Percentiles rank a stretch among this genome's conserved stretches.
Evolutionary conservation across 2,888 invertebrate genomes (phyloP).

Genomic region (Clunio marinus): DNA sequence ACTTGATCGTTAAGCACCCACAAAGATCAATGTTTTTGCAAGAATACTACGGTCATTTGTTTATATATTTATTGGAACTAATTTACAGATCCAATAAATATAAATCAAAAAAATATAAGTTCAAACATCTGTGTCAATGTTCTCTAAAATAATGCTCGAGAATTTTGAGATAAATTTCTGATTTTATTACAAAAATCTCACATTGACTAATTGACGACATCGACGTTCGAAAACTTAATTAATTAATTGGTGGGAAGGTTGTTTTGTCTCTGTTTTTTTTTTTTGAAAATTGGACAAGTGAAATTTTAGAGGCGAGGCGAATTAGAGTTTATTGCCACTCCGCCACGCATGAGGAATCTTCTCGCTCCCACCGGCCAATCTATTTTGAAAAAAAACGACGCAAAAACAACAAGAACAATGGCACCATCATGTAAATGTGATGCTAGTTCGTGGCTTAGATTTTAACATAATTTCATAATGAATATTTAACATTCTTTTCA

Average conservation of each 20-base stretch:
- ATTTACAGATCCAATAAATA: too few species aligned
- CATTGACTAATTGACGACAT: constrained; percentile 11
- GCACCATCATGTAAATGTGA: constrained; percentile 7
- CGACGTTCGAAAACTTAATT: neutral
- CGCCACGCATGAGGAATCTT: constrained; percentile 26
- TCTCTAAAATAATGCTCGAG: too few species aligned
- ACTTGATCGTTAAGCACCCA: too few species aligned
- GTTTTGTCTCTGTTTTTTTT: too few species aligned
- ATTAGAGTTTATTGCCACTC: constrained; percentile 30
- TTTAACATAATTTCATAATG: constrained; percentile 21
- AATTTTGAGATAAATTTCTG: too few species aligned
- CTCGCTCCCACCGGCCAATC: neutral
- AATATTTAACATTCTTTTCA: neutral
- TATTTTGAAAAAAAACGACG: neutral
- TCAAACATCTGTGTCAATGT: too few species aligned
- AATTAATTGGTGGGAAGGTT: neutral
- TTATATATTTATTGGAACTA: too few species aligned
- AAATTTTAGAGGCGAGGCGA: constrained; percentile 22
- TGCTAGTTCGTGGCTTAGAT: neutral
- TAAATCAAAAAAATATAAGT: too few species aligned
- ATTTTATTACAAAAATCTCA: too few species aligned
- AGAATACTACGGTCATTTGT: too few species aligned
- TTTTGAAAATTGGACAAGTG: constrained; percentile 18
- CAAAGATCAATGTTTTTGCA: too few species aligned
- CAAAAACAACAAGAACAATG: neutral